Percentiles rank a stretch among this genome's conserved stretches.
phyloP scores from a whole-genome alignment of 2,797 vertebrate species.

The Phataginus tricuspis region DNA sequence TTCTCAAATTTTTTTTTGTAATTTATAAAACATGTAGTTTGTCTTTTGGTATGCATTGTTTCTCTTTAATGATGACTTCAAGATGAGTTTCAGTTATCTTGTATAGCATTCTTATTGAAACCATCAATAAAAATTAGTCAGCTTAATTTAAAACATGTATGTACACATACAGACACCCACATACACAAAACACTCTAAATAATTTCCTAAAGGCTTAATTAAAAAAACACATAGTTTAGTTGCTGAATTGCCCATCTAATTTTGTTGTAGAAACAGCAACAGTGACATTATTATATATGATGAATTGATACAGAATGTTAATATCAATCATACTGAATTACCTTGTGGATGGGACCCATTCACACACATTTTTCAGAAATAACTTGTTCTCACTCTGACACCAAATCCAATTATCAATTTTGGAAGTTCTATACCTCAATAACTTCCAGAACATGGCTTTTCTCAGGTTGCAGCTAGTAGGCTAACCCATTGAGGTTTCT shows the following conservation, averaged over 20 bases:
- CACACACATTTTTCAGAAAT: constrained; percentile 44
- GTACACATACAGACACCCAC: background rate
- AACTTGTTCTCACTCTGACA: background rate
- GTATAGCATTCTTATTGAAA: constrained; percentile 1
- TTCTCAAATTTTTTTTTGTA: constrained; percentile 42
- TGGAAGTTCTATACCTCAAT: background rate
- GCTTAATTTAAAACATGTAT: background rate
- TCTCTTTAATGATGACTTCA: constrained; percentile 48
- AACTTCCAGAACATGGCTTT: background rate
- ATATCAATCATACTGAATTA: background rate
- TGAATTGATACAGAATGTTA: background rate
- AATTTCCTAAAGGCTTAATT: background rate
- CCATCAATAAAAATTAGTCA: background rate
- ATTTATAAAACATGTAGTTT: background rate
- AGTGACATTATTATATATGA: background rate
- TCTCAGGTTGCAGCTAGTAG: background rate
- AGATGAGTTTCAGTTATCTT: constrained; percentile 7
- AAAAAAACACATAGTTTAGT: background rate
- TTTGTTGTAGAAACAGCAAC: background rate
- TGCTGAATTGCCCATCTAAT: background rate
- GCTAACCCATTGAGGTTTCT: background rate
- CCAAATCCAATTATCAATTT: background rate
- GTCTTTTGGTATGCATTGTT: background rate
- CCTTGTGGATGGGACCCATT: background rate
- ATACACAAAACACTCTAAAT: background rate